Evolutionary conservation across 2,113 vertebrate genomes (phyloP).

Genomic region (Oenanthe oenanthe): DNA sequence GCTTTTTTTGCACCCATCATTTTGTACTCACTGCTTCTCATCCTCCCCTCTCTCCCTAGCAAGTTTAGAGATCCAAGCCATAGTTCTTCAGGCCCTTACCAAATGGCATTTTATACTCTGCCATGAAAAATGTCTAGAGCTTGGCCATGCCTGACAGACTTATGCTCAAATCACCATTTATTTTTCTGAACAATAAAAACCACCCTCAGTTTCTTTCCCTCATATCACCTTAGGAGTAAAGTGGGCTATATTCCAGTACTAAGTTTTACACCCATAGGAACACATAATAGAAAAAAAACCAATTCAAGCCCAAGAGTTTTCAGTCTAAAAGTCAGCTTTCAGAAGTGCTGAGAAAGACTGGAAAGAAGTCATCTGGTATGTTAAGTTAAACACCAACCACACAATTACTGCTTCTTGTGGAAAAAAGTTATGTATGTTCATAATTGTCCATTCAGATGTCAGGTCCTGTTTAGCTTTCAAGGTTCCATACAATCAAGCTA

Average conservation of each 20-base stretch:
- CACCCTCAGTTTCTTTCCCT: rapidly evolving
- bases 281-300: background rate
- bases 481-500: background rate
- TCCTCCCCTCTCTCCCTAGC: rapidly evolving
- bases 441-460: background rate
- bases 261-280: background rate
- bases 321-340: background rate
- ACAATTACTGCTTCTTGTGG: background rate
- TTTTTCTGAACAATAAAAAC: background rate
- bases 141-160: background rate
- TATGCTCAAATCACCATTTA: background rate
- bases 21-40: background rate
- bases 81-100: background rate
- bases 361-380: background rate
- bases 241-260: background rate
- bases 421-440: background rate
- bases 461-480: background rate
- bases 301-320: background rate
- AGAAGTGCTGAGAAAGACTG: background rate
- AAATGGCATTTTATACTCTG: background rate
- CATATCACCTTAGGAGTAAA: rapidly evolving
- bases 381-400: background rate
- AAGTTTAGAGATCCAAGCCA: background rate
- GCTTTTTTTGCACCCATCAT: background rate
- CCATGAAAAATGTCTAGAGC: background rate